Base-by-base conservation (phyloP, 2,797 vertebrate genomes). In the Anguilla anguilla region DNA sequence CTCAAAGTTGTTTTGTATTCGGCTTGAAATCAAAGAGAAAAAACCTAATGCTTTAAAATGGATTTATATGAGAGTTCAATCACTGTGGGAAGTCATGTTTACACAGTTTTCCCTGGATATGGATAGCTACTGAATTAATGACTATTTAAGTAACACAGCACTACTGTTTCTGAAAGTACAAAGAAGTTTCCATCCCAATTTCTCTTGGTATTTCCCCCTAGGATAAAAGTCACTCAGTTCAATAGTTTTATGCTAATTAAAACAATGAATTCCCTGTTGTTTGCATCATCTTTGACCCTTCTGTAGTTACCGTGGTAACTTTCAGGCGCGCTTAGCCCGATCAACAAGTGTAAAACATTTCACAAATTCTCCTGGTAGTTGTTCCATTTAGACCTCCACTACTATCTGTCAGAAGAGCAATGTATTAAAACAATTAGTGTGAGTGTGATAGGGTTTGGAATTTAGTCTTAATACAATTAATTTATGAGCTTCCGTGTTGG, bases 191-290 rank as follows among this genome's bases (percentile, higher is more conserved):
- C 69, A 72, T 35, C 9, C 64, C n/a, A n/a, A 0, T 69, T 72
- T 72, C 10, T 28, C 67, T 31, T 72, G 67, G 67, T 11, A 72
- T 72, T 31, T 31, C 28, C 67, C 67, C 67, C 28, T 31, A 10
- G 67, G 67, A 72, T 28, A 28, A 11, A 28, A 13, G 6, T 31
- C 67, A 11, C 35, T 13, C 67, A 72, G 22, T n/a, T 25, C 64
- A 25, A 28, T 64, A 69, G n/a, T 69, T 69, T 69, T 69, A 69
- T 69, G 64, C n/a, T 67, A 67, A 67, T 67, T 67, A 67, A 67
- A 67, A 67, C 64, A 25, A 67, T 67, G n/a, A 69, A 69, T 69
- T 69, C 64, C 64, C n/a, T 69, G 64, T 69, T 69, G 64, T 69
- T 69, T 69, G 22, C 64, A 28, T 25, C 64, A 69, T n/a, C 64